These are phyloP conservation scores for Pseudolycoriella hygida DNA, from an alignment of 2,888 invertebrate genomes.

Conservation along the genomic window DNA sequence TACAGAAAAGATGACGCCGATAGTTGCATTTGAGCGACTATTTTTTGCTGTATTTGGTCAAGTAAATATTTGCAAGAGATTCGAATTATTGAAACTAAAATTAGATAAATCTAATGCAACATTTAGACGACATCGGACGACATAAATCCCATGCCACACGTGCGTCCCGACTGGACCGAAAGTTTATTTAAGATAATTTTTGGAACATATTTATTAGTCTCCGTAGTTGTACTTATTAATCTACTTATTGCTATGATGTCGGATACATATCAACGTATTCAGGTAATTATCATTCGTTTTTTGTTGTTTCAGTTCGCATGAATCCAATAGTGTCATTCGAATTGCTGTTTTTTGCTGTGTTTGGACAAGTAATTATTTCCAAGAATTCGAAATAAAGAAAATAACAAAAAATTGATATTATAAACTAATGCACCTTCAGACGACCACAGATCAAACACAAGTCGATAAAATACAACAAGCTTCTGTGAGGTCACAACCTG, in stretches of 20 bases:
- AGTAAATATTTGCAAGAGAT: slow-evolving; percentile 11
- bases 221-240: slow-evolving; percentile 94
- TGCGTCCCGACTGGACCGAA: slow-evolving; percentile 67
- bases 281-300: slow-evolving; percentile 44
- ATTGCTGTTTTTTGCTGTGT: slow-evolving; percentile 96
- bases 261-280: slow-evolving; percentile 97
- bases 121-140: slow-evolving; percentile 55
- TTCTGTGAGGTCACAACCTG: slow-evolving; percentile 42
- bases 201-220: slow-evolving; percentile 95
- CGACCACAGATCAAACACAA: slow-evolving; percentile 62
- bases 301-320: slow-evolving; percentile 58
- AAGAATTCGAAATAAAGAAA: too few species aligned
- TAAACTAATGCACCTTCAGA: slow-evolving; percentile 34
- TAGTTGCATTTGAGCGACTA: slow-evolving; percentile 90
- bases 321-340: slow-evolving; percentile 88
- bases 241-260: slow-evolving; percentile 99
- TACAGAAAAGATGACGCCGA: slow-evolving; percentile 67
- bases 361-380: slow-evolving; percentile 36
- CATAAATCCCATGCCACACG: slow-evolving; percentile 52
- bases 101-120: too few species aligned
- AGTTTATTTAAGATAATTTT: slow-evolving; percentile 81
- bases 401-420: too few species aligned
- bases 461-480: slow-evolving; percentile 38
- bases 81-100: too few species aligned
- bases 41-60: slow-evolving; percentile 97